Base-by-base conservation (phyloP, 2,113 vertebrate species). In the Onychostoma macrolepis region DNA sequence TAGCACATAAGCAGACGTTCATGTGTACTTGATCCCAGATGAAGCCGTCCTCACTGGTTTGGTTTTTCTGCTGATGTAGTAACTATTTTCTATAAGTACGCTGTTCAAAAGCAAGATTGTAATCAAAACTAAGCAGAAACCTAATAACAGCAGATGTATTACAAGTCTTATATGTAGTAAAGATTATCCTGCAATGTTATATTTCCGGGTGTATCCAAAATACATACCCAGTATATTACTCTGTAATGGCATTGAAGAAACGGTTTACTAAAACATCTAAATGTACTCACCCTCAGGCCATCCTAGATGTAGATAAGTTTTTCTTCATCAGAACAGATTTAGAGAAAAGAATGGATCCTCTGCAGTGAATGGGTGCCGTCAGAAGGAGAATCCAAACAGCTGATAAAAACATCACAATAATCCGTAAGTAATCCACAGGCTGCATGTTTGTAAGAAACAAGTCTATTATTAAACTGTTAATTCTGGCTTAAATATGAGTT, bases 111-210 rank as follows among this genome's bases (percentile, higher is more conserved):
- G 38, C 38, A n/a, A 61, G 33, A 80, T 24, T 41, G 77, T 80
- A 61, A 26, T 80, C 78, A 76, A 80, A 80, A 80, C 36, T 19
- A 43, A 81, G 58, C 58, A 28, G 36, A 81, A 81, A 43, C n/a
- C 24, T 28, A 43, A 81, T 17, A 65, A 81, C 0, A 43, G 58
- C n/a, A 21, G 80, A 45, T 41, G 58, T 65, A 43, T 81, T 45
- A 28, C 8, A 28, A 4, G 4, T 81, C n/a, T 81, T 65, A 81
- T n/a, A 65, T 65, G 58, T 81, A 81, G 50, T 79, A 58, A 17
- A 63, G 56, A 80, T 80, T 41, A 11, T 41, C 72, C 24, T 28
- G 58, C 4, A 45, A 81, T 81, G 9, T 19, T 26, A 19, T 26
- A 43, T 43, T 19, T 81, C 12, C 2, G 2, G 21, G 24, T 38